A percentile compares a stretch with the other conserved stretches of the same genome.
phyloP scores from a whole-genome alignment of 92 coral and sea anemone species.

The Siderastrea radians region DNA sequence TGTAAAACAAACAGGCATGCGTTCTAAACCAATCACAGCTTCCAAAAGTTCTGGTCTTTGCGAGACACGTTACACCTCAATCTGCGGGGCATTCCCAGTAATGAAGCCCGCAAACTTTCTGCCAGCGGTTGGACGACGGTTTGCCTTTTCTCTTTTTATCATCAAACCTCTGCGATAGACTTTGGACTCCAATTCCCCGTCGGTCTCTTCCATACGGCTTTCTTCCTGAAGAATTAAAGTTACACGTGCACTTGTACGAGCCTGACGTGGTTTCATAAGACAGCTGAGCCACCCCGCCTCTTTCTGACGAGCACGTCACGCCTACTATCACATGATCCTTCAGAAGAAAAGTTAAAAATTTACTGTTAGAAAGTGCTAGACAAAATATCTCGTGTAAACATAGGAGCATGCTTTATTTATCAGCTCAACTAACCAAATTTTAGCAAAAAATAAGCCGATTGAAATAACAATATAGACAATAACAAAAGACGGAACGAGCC shows the following conservation, averaged over 20 bases:
- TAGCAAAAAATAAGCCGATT: too few species aligned
- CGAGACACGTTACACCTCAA: not conserved
- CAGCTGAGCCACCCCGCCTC: constrained; percentile 8
- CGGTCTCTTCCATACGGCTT: not conserved
- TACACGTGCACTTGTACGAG: not conserved
- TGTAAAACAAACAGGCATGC: too few species aligned
- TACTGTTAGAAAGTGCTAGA: not conserved
- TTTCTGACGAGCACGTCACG: constrained; percentile 22
- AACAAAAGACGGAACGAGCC: too few species aligned
- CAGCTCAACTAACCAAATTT: too few species aligned
- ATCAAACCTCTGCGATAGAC: not conserved
- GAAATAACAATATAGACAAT: too few species aligned
- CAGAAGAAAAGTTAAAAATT: not conserved
- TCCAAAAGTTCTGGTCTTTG: too few species aligned
- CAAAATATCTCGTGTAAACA: too few species aligned
- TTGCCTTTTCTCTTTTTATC: not conserved
- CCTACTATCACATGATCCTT: constrained; percentile 32
- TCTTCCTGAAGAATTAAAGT: not conserved
- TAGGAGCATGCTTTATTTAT: too few species aligned
- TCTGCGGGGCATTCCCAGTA: constrained; percentile 38
- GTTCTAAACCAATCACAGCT: too few species aligned
- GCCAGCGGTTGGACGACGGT: not conserved
- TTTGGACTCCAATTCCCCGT: not conserved
- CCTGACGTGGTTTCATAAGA: not conserved
- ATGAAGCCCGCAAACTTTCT: constrained; percentile 20